Evolutionary conservation across 1,140 invertebrate genomes (phyloP).

Genomic region (Penaeus indicus): DNA sequence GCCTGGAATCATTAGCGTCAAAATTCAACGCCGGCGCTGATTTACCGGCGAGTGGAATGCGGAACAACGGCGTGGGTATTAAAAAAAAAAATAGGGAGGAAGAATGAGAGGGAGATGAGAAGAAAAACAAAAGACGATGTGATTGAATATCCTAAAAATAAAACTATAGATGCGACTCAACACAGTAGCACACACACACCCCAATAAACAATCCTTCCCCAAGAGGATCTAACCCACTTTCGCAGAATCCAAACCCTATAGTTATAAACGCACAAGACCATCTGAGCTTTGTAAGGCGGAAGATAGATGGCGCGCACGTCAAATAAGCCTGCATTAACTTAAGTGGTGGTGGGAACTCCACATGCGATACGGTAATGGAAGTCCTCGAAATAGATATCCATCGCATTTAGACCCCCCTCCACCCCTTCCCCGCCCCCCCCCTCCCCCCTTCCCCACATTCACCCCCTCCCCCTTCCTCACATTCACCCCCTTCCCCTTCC

Average conservation of each 20-base stretch:
- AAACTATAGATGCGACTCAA: no score
- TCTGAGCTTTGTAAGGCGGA: constrained; percentile 48
- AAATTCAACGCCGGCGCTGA: no score
- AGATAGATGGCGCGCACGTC: constrained; percentile 61
- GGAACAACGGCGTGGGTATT: no score
- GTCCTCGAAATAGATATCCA: constrained; percentile 64
- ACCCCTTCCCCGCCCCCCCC: neutral
- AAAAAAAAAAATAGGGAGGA: no score
- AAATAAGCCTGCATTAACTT: constrained; percentile 64
- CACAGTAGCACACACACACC: constrained; percentile 1
- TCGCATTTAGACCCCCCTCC: constrained; percentile 56
- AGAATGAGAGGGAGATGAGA: neutral
- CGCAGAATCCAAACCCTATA: constrained; percentile 32
- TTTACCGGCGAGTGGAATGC: no score
- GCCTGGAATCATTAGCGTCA: no score
- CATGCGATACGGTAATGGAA: constrained; percentile 64
- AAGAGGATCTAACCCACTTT: neutral
- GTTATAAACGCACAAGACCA: constrained; percentile 42
- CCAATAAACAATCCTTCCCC: neutral
- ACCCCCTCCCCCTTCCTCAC: no score
- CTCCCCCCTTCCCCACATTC: no score
- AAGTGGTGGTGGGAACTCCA: constrained; percentile 62
- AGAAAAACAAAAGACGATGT: neutral
- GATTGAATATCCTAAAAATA: neutral
- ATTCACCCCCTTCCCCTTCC: no score